Conservation (phyloP, 2,113 vertebrate genomes). For the Plecturocebus donacophilus region DNA sequence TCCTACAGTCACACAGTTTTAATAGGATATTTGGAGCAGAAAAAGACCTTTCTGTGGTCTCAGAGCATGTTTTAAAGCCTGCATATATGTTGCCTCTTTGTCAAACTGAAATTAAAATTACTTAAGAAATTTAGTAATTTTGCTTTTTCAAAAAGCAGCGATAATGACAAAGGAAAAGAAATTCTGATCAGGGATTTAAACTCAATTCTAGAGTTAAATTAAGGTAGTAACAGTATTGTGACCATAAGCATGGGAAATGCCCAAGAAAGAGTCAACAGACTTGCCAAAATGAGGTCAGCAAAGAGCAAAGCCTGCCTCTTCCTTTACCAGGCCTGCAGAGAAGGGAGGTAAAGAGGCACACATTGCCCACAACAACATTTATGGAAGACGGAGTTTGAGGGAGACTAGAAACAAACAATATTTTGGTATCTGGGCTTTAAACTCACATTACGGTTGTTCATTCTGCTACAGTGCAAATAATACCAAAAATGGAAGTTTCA, state of each 20-base stretch:
- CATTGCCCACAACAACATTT: neutral
- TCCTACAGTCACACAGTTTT: neutral
- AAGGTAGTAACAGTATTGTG: neutral
- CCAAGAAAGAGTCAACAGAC: neutral
- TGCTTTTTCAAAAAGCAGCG: neutral
- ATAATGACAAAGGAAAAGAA: neutral
- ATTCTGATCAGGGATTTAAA: neutral
- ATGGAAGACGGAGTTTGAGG: neutral
- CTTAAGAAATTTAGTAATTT: neutral
- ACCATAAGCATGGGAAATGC: neutral
- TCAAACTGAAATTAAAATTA: neutral
- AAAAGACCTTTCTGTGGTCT: neutral
- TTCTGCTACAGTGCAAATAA: neutral
- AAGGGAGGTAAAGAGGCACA: neutral
- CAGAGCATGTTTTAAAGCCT: neutral
- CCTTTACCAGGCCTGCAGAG: neutral
- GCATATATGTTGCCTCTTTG: neutral
- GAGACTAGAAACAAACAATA: neutral
- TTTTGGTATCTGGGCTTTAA: neutral
- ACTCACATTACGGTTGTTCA: neutral
- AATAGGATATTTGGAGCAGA: neutral
- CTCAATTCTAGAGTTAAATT: neutral
- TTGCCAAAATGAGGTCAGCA: neutral
- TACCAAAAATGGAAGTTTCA: neutral
- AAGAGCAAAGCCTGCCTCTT: neutral